phyloP scores from a whole-genome alignment of 2,797 vertebrate species.

The Gallinago stenura region DNA sequence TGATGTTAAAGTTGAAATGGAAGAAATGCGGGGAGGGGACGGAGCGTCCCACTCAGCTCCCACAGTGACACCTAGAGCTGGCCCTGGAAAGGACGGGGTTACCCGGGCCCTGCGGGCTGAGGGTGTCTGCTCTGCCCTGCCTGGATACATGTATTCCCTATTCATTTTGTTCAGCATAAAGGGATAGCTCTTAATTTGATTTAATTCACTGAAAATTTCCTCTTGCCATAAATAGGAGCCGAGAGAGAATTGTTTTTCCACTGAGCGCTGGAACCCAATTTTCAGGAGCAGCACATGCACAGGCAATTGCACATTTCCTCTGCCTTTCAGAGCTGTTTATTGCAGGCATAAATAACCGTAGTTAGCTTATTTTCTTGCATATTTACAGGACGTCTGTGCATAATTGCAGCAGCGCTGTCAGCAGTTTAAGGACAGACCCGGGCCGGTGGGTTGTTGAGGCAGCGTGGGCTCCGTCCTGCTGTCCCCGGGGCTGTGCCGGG shows the following conservation, averaged over 20 bases:
- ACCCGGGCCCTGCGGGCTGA: background rate
- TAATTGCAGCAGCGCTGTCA: slow-evolving; percentile 29
- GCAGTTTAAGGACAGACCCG: background rate
- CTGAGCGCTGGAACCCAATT: background rate
- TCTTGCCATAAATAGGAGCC: slow-evolving; percentile 22
- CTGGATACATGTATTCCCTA: background rate
- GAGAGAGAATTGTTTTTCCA: slow-evolving; percentile 36
- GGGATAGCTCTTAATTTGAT: slow-evolving; percentile 42
- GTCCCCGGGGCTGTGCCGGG: background rate
- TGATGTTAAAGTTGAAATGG: slow-evolving; percentile 58
- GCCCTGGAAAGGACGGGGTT: slow-evolving; percentile 56
- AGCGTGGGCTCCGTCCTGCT: background rate
- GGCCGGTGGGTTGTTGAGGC: background rate
- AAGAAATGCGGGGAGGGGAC: slow-evolving; percentile 22
- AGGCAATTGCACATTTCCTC: slow-evolving; percentile 35
- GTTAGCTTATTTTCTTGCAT: slow-evolving; percentile 58
- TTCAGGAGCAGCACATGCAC: background rate
- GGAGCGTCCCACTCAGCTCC: slow-evolving; percentile 48
- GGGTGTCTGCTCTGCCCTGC: background rate
- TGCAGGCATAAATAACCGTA: slow-evolving; percentile 44
- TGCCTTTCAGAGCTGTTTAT: slow-evolving; percentile 35
- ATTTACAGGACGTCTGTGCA: slow-evolving; percentile 35
- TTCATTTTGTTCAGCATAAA: slow-evolving; percentile 20
- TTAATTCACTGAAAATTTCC: slow-evolving; percentile 55
- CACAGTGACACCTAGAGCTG: slow-evolving; percentile 75